Evolutionary conservation across 37 sponge, comb jelly and placozoan species (phyloP).

Genomic region (Cliona cf. orientalis): DNA sequence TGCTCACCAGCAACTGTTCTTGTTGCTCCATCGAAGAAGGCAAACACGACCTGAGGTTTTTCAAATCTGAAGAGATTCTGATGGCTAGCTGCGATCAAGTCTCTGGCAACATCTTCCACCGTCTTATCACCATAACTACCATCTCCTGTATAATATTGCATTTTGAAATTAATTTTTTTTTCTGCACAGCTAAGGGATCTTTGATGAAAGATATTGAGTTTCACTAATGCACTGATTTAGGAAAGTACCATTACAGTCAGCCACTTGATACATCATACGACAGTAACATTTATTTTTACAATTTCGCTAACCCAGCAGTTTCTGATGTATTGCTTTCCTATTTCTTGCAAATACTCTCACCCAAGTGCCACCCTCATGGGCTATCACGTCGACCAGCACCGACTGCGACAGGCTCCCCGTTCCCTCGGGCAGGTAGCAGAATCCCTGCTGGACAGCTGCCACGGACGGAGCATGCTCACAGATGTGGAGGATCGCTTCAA

Average conservation of each 20-base stretch:
- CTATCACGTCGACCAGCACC: slow-evolving; percentile 49
- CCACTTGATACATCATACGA: too few relatives aligned
- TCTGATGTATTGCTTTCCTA: slow-evolving; percentile 47
- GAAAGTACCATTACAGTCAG: too few relatives aligned
- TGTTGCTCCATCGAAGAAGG: neutral
- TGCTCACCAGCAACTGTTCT: neutral
- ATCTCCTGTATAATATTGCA: too few relatives aligned
- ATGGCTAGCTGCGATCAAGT: neutral
- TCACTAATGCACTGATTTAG: too few relatives aligned
- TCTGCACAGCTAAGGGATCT: too few relatives aligned
- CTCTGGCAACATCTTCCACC: neutral
- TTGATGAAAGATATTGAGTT: too few relatives aligned
- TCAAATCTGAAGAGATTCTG: neutral
- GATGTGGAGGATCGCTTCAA: slow-evolving; percentile 33
- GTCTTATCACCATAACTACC: neutral
- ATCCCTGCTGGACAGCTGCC: slow-evolving; percentile 18
- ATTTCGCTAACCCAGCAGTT: slow-evolving; percentile 42
- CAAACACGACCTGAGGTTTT: neutral
- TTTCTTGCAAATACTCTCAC: slow-evolving; percentile 52
- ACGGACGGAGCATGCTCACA: slow-evolving; percentile 5
- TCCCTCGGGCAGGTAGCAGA: slow-evolving; percentile 7
- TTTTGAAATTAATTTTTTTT: too few relatives aligned
- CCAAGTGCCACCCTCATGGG: slow-evolving; percentile 31
- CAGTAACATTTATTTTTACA: too few relatives aligned
- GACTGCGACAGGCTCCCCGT: slow-evolving; percentile 16